Evolutionary conservation across 2,888 invertebrate genomes (phyloP), one percentile per base, ranked within the genome.

Genomic region (Drosophila quinaria): DNA sequence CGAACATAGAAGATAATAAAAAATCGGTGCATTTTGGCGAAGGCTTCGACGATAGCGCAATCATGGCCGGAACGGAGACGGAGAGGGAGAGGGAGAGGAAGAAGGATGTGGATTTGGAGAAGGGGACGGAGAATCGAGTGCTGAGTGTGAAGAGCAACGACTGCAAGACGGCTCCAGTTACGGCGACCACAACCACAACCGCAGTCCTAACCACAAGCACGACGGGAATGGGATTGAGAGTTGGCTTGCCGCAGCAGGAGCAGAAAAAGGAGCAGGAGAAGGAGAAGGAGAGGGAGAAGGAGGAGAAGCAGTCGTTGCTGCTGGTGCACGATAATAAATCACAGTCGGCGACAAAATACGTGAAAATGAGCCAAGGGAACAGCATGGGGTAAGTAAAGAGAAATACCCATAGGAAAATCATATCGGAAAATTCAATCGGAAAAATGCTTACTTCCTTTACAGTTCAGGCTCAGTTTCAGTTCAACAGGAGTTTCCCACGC

Each of bases 21-120:
- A 37, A 51, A n/a, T 42, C 29, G 10, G 42, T 44, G 2, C 10
- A 15, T 33, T 50, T 44, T 44, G 35, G 29, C 35, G 3, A 19
- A 9, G 67, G 29, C n/a, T 47, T n/a, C 29, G 37, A 37, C 29
- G 29, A 29, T 3, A 51, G 29, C 15, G 58, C 50, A 25, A 33
- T 31, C 11, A 73, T 73, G 73, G 31, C 58, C 25, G 50, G 58
- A 35, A 46, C 22, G 22, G 50, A 22, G 19, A 51, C 0, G 33
- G 33, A 62, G 44, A 50, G 22, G 22, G 54, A 62, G 44, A 50
- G 13, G 22, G 54, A 62, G 44, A 62, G 39, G 22, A 50, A 62
- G 44, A 50, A 13, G 17, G 54, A 58, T n/a, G n/a, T n/a, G n/a
- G 39, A 50, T n/a, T n/a, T 15, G 22, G 49, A 54, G 44, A 46